Evolutionary conservation across 2,888 invertebrate species (phyloP), one percentile per base, ranked within the genome.

Genomic region (Agrotis clavis): DNA sequence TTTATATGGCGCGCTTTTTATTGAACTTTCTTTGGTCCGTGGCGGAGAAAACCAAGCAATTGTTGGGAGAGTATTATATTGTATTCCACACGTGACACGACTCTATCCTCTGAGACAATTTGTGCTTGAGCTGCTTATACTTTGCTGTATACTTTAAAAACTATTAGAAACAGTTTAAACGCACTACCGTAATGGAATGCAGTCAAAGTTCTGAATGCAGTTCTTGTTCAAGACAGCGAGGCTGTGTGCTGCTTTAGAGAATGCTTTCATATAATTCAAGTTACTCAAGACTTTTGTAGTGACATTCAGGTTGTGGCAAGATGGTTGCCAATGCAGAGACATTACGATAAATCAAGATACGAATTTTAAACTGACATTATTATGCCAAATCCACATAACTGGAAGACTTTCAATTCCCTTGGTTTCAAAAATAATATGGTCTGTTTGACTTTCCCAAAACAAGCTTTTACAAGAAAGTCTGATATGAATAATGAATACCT

Each of bases 1-100:
- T 79, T 63, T 66, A 54, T 70, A 68, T 53, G n/a, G 30, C 66
- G n/a, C 47, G 14, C 6, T 56, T 63, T 59, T 67, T 54, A 71
- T 75, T 30, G 25, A 66, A 59, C 14, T 51, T 16, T 56, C 45
- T 63, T 30, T 14, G 47, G 56, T 66, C 16, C n/a, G 60, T 19
- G 13, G 21, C 25, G 47, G 48, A 66, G 59, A 56, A 71, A 80
- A 71, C 53, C 54, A 50, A 51, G 18, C 62, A 51, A 69, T 75
- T 71, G 71, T 59, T 45, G 51, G 66, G 56, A 48, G 45, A 19
- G 19, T 66, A 60, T 59, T 75, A 68, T 54, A 63, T 59, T 62
- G 67, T 48, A 60, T 18, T 18, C 57, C 47, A 47, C n/a, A 18
- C n/a, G n/a, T n/a, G n/a, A n/a, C n/a, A n/a, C 65, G 30, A 69